phyloP scores from a whole-genome alignment of 2,113 vertebrate genomes.

The Hippocampus comes region DNA sequence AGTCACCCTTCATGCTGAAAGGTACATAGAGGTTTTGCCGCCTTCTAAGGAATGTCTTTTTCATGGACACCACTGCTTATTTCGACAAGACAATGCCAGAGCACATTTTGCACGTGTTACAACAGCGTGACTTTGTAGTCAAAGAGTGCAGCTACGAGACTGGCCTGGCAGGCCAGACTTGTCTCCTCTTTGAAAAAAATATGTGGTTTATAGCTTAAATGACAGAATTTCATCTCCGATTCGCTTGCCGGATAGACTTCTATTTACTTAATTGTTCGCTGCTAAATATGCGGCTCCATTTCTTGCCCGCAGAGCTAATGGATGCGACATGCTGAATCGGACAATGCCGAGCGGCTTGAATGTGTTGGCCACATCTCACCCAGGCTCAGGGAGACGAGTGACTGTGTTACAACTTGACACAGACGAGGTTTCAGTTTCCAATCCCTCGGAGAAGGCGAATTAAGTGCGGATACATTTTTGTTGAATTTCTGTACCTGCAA shows the following conservation, averaged over 20 bases:
- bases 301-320: neutral
- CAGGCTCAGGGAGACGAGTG: neutral
- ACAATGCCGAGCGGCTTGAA: neutral
- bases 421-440: neutral
- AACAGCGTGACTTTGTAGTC: no score
- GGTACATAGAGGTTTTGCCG: no score
- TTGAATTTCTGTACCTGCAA: constrained; percentile 79
- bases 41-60: no score
- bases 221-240: neutral
- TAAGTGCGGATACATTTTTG: neutral
- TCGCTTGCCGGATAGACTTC: neutral
- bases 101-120: no score
- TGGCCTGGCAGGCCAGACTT: no score
- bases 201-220: neutral
- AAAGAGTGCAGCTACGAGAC: no score
- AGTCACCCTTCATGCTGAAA: no score
- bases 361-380: neutral
- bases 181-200: no score
- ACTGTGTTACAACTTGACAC: neutral
- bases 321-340: neutral
- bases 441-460: neutral
- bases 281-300: neutral
- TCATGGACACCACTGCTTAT: no score
- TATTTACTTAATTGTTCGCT: neutral
- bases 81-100: no score